Percentiles rank a stretch among this genome's conserved stretches.
Evolutionary conservation across 2,797 vertebrate species (phyloP).

Genomic region (Sibirionetta formosa): DNA sequence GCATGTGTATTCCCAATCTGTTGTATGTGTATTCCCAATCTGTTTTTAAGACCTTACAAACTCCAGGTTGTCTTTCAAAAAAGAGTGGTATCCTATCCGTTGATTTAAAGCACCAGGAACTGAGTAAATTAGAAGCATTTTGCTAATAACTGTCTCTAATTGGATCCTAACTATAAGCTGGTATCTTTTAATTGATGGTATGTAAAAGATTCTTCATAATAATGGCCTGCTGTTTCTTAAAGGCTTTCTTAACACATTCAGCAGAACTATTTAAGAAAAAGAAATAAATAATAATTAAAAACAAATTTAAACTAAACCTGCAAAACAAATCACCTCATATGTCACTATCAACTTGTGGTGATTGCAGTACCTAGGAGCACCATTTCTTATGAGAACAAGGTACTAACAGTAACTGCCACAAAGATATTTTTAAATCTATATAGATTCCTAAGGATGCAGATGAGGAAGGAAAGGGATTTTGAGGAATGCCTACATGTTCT

Average conservation of each 20-base stretch:
- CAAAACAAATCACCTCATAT: background rate
- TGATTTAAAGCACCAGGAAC: background rate
- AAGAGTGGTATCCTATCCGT: background rate
- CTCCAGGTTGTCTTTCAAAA: background rate
- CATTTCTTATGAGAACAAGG: conserved; percentile 3
- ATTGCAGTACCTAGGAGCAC: background rate
- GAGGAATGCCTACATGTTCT: background rate
- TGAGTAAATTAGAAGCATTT: conserved; percentile 8
- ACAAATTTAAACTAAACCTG: background rate
- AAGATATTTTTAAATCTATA: background rate
- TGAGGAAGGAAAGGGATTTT: background rate
- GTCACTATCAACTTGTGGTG: background rate
- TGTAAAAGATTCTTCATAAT: background rate
- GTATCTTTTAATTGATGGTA: background rate
- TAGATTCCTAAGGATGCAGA: conserved; percentile 9
- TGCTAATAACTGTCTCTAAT: background rate
- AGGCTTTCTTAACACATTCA: background rate
- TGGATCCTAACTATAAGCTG: background rate
- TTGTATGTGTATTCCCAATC: background rate
- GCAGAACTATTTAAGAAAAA: background rate
- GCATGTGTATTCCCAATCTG: background rate
- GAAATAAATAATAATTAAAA: too few relatives aligned
- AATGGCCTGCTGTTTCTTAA: conserved; percentile 5
- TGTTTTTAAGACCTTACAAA: background rate
- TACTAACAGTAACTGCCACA: background rate